Percentiles rank a stretch among this genome's conserved stretches.
Evolutionary conservation across 2,888 invertebrate genomes (phyloP).

Genomic region (Mactromeris polynyma): DNA sequence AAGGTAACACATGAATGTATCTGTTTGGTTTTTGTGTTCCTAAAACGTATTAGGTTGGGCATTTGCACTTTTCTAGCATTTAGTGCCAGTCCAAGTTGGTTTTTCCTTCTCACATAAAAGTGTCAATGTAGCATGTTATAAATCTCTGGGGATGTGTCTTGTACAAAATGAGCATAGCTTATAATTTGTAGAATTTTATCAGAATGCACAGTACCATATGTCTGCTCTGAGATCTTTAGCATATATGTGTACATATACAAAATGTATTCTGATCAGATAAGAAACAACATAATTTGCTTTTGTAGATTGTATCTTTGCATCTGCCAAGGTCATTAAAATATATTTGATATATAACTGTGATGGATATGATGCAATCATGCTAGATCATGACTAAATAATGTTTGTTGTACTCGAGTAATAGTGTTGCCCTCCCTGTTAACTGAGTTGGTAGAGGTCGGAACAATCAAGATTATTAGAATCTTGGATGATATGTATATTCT

Average conservation of each 20-base stretch:
- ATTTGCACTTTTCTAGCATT: neutral
- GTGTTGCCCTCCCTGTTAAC: too few relatives aligned
- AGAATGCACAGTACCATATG: neutral
- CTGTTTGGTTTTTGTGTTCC: neutral
- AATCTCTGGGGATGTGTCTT: neutral
- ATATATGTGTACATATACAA: neutral
- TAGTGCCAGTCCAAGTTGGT: neutral
- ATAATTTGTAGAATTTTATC: neutral
- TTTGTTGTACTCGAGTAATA: neutral
- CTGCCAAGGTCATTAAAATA: too few relatives aligned
- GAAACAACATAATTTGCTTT: neutral
- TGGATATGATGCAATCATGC: too few relatives aligned
- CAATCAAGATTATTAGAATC: too few relatives aligned
- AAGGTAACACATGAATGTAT: neutral
- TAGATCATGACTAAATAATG: too few relatives aligned
- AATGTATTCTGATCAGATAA: neutral
- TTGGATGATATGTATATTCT: too few relatives aligned
- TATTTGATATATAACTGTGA: too few relatives aligned
- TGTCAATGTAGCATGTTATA: neutral
- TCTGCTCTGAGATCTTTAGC: neutral
- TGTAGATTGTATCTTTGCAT: neutral
- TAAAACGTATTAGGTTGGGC: neutral
- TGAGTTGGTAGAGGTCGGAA: too few relatives aligned
- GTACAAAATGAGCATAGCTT: neutral
- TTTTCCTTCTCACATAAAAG: constrained; percentile 2